A percentile compares a stretch with the other conserved stretches of the same genome.
phyloP scores from a whole-genome alignment of 2,888 invertebrate genomes.

The Pomacea canaliculata region DNA sequence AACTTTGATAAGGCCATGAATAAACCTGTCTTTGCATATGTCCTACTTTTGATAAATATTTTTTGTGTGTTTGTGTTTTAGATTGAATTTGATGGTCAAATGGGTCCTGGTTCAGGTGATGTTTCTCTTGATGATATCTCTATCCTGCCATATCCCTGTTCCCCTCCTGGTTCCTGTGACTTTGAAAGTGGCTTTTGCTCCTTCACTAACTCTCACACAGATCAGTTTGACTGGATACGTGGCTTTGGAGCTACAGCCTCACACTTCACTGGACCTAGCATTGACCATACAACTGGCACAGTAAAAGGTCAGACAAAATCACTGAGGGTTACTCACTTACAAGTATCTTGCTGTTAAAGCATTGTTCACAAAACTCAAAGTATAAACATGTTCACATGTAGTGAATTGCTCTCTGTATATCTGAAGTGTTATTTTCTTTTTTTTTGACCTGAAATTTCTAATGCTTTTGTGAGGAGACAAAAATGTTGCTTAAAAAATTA shows the following conservation, averaged over 20 bases:
- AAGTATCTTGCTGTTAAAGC: no score
- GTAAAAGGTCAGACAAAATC: slow-evolving; percentile 45
- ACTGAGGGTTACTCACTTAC: no score
- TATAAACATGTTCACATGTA: no score
- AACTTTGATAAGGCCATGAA: no score
- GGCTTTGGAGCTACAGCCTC: slow-evolving; percentile 42
- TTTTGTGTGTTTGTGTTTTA: background rate
- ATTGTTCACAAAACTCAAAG: no score
- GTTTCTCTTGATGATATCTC: slow-evolving; percentile 67
- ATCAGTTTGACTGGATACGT: slow-evolving; percentile 64
- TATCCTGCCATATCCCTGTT: slow-evolving; percentile 44
- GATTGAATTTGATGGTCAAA: slow-evolving; percentile 57
- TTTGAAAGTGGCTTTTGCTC: slow-evolving; percentile 64
- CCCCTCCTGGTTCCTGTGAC: slow-evolving; percentile 58
- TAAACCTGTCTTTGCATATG: no score
- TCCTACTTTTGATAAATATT: no score
- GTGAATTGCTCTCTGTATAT: no score
- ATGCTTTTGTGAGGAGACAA: no score
- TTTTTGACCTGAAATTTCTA: no score
- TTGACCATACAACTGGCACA: slow-evolving; percentile 55
- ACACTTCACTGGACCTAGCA: slow-evolving; percentile 46
- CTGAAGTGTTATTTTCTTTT: no score
- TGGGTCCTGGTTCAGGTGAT: slow-evolving; percentile 53
- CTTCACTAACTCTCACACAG: slow-evolving; percentile 63
- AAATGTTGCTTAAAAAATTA: no score